phyloP scores from a whole-genome alignment of 2,113 vertebrate species.

The Notothenia coriiceps region DNA sequence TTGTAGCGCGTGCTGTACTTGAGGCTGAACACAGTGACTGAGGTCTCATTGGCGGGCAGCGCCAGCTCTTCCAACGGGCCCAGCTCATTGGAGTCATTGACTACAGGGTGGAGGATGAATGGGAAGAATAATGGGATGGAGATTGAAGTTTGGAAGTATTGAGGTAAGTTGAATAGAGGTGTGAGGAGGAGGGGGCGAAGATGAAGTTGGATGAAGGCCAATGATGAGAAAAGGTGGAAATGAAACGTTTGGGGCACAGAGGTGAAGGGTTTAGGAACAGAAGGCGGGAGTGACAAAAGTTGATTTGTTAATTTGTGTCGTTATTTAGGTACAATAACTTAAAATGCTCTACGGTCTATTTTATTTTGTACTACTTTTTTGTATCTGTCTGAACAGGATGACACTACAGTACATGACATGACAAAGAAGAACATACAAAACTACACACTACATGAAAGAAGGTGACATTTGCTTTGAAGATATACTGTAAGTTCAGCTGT shows the following conservation, averaged over 20 bases:
- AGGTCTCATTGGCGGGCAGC: conserved; percentile 93
- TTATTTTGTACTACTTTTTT: neutral
- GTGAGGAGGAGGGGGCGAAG: conserved; percentile 23
- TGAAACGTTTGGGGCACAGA: conserved; percentile 52
- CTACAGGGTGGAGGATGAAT: conserved; percentile 80
- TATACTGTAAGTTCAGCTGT: neutral
- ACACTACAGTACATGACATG: conserved; percentile 38
- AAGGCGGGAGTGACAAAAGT: conserved; percentile 68
- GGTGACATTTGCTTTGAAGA: conserved; percentile 6
- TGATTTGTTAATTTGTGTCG: conserved; percentile 70
- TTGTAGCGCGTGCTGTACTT: conserved; percentile 97
- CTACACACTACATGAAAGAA: conserved; percentile 61
- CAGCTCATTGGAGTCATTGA: conserved; percentile 95
- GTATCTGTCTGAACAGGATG: conserved; percentile 34
- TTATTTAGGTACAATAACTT: conserved; percentile 42
- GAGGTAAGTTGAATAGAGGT: conserved; percentile 51
- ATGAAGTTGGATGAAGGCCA: conserved; percentile 35
- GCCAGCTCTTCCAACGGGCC: conserved; percentile 90
- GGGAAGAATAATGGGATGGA: conserved; percentile 44
- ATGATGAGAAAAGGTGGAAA: conserved; percentile 46
- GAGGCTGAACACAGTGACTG: conserved; percentile 90
- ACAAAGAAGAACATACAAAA: conserved; percentile 53
- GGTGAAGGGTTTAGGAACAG: conserved; percentile 61
- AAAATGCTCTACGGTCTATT: conserved; percentile 35
- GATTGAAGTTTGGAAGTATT: conserved; percentile 48